A percentile compares a stretch with the other conserved stretches of the same genome.
These are phyloP conservation scores for Pedicia rivosa DNA, from an alignment of 2,888 invertebrate species.

Conservation along the genomic window DNA sequence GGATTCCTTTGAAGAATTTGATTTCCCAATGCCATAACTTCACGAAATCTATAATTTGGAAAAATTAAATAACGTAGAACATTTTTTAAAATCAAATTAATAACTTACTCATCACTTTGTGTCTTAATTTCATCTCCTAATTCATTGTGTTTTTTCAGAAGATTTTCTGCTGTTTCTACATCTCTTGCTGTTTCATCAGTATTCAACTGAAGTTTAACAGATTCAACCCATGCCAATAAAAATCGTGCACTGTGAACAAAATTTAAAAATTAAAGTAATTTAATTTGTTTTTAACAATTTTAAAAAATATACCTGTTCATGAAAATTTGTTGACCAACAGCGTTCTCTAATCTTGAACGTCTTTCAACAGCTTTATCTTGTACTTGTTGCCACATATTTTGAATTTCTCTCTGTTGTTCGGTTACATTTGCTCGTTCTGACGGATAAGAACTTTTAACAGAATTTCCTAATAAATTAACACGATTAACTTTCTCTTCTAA, in stretches of 20 bases:
- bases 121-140: slow-evolving; percentile 79
- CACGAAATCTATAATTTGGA: slow-evolving; percentile 42
- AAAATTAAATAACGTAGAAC: slow-evolving; percentile 5
- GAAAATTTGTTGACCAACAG: slow-evolving; percentile 91
- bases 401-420: slow-evolving; percentile 66
- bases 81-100: slow-evolving; percentile 1
- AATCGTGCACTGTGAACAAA: slow-evolving; percentile 73
- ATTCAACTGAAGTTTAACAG: slow-evolving; percentile 61
- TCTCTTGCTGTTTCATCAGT: slow-evolving; percentile 69
- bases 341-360: slow-evolving; percentile 73
- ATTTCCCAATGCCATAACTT: slow-evolving; percentile 63
- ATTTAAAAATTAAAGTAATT: too few relatives aligned
- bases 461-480: slow-evolving; percentile 73
- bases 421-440: slow-evolving; percentile 77
- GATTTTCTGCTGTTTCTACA: slow-evolving; percentile 81
- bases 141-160: slow-evolving; percentile 82
- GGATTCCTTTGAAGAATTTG: slow-evolving; percentile 63
- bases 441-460: slow-evolving; percentile 85
- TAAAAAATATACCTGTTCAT: too few relatives aligned
- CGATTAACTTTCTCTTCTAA: slow-evolving; percentile 85
- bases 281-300: too few relatives aligned
- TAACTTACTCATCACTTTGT: slow-evolving; percentile 68
- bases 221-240: slow-evolving; percentile 65
- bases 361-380: slow-evolving; percentile 72
- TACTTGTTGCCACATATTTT: slow-evolving; percentile 76